A percentile compares a stretch with the other conserved stretches of the same genome.
phyloP scores from a whole-genome alignment of 2,797 vertebrate species.

The Phoxinus dragarum region DNA sequence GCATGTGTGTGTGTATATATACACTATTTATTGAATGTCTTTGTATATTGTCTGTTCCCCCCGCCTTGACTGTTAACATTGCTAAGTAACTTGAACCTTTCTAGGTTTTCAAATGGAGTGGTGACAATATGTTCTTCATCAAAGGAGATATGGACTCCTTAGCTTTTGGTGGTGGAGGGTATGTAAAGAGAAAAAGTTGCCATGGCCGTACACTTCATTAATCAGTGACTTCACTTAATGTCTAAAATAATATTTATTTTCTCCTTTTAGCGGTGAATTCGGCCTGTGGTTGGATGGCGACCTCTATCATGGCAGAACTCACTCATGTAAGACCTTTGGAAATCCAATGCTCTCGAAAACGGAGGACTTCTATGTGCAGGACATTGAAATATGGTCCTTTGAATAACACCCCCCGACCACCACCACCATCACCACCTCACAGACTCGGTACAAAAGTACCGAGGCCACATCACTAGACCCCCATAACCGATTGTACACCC shows the following conservation, averaged over 20 bases:
- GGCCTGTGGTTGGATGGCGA: slow-evolving; percentile 88
- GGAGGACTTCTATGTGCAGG: slow-evolving; percentile 88
- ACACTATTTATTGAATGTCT: too few relatives aligned
- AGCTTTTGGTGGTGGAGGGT: slow-evolving; percentile 88
- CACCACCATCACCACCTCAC: background rate
- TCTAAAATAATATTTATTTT: background rate
- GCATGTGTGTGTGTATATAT: background rate
- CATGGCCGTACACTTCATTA: background rate
- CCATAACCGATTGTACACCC: slow-evolving; percentile 78
- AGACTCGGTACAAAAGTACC: background rate
- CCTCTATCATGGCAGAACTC: slow-evolving; percentile 87
- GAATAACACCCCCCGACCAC: slow-evolving; percentile 70
- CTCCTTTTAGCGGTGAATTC: slow-evolving; percentile 81
- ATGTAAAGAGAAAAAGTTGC: slow-evolving; percentile 56
- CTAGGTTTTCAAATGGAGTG: slow-evolving; percentile 87
- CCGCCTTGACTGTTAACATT: background rate
- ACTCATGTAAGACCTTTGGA: slow-evolving; percentile 88
- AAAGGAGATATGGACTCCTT: slow-evolving; percentile 88
- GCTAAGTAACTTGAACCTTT: background rate
- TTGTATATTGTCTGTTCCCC: background rate
- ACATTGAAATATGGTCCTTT: slow-evolving; percentile 90
- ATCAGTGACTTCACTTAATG: background rate
- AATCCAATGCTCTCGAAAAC: slow-evolving; percentile 84
- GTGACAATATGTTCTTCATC: slow-evolving; percentile 89
- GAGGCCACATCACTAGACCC: slow-evolving; percentile 46